Base-by-base conservation (phyloP, 2,888 invertebrate genomes). In the Rugalucina vietnamica region DNA sequence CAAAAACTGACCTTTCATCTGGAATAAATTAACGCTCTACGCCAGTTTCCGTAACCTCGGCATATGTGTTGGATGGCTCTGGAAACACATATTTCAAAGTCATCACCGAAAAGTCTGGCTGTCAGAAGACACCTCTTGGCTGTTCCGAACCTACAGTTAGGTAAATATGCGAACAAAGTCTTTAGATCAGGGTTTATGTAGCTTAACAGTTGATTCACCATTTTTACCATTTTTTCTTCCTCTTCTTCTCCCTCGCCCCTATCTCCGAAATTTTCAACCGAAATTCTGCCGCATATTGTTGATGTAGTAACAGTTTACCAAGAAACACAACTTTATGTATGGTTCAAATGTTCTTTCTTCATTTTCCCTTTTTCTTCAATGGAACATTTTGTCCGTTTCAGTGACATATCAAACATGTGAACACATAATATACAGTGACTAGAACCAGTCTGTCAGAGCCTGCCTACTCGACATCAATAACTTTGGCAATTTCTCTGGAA, bases 381-480 rank as follows among this genome's bases (percentile, higher is more conserved):
- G 29, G 91, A 81, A 43, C 93, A 95, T 54, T 94, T 93, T 32
- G 95, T 94, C 14, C 91, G 90, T 50, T 94, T 93, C 79, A 96
- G 91, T 54, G 93, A 92, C 69, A 94, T 81, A 80, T 94, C 94
- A 87, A 91, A 89, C 49, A 96, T 94, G 54, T 95, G 92, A 18
- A 96, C 90, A 89, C 95, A 95, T 3, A 96, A 90, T 96, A 96
- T 27, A 95, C 95, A 39, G 96, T 95, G 8, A 95, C 95, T 29
- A 96, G 89, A 10, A 96, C 95, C 0, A 96, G 96, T 43, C 95
- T 94, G 90, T 96, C 96, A 2, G 96, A 96, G 10, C 95, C 95
- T 0, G 95, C 95, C 96, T 96, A 96, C 90, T 96, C 96, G 1
- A 95, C 95, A 91, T 96, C 96, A 18, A 95, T 91, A 21, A 96